Conservation (phyloP, 2,797 vertebrate genomes). For the Mionectes olivaceus region DNA sequence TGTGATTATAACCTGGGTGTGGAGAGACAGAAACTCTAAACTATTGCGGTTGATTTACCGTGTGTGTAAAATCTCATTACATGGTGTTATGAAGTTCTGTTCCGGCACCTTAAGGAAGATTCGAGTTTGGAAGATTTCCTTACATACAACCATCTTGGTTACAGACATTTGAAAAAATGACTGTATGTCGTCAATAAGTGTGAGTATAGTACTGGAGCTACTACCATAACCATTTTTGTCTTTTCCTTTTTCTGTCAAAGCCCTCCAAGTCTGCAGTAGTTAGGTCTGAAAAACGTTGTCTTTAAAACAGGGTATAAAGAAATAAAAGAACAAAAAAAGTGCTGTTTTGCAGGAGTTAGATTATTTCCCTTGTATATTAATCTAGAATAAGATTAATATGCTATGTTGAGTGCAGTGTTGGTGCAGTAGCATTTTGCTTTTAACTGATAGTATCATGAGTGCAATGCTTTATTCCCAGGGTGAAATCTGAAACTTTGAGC, state of each 20-base stretch:
- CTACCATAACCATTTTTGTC: neutral
- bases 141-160: neutral
- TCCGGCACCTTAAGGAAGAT: neutral
- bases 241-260: neutral
- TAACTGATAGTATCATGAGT: neutral
- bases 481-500: neutral
- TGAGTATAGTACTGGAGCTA: neutral
- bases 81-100: neutral
- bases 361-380: neutral
- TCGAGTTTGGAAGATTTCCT: neutral
- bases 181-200: neutral
- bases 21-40: neutral
- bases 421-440: neutral
- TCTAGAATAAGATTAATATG: neutral
- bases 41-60: neutral
- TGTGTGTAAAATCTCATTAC: neutral
- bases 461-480: neutral
- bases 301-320: neutral
- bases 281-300: neutral
- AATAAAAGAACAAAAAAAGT: neutral
- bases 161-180: neutral
- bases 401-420: neutral
- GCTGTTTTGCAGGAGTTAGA: neutral
- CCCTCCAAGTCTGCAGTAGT: neutral
- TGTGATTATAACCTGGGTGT: neutral